phyloP scores from a whole-genome alignment of 2,888 invertebrate genomes.

The Eretmocerus hayati region DNA sequence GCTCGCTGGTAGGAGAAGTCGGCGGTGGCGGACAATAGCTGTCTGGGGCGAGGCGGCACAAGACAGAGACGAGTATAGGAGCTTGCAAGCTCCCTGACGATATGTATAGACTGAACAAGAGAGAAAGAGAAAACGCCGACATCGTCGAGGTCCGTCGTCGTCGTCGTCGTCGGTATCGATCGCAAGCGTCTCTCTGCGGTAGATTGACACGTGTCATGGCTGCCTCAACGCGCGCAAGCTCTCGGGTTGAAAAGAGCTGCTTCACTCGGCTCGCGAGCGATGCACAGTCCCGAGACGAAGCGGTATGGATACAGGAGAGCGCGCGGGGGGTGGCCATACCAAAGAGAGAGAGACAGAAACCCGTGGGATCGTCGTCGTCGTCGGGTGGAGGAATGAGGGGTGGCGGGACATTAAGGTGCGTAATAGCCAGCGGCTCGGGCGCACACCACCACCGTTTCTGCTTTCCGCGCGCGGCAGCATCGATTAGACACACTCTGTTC shows the following conservation, averaged over 20 bases:
- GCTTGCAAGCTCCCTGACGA: background rate
- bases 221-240: conserved; percentile 33
- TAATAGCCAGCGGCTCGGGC: conserved; percentile 47
- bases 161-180: conserved; percentile 37
- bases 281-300: conserved; percentile 15
- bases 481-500: conserved; percentile 41
- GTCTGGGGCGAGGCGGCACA: background rate
- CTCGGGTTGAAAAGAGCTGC: background rate
- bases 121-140: no score
- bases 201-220: conserved; percentile 49
- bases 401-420: conserved; percentile 47
- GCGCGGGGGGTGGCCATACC: conserved; percentile 24
- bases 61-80: background rate
- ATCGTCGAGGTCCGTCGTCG: conserved; percentile 19
- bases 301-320: background rate
- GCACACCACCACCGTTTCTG: no score
- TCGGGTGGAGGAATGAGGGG: conserved; percentile 25
- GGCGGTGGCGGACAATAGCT: background rate
- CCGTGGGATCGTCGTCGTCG: conserved; percentile 19
- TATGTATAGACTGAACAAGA: no score
- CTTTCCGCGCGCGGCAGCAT: conserved; percentile 47
- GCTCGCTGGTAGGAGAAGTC: background rate
- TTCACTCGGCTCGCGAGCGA: conserved; percentile 1
- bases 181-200: conserved; percentile 46
- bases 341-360: conserved; percentile 18